Conservation (phyloP, 2,888 invertebrate genomes). For the Diploptera punctata region DNA sequence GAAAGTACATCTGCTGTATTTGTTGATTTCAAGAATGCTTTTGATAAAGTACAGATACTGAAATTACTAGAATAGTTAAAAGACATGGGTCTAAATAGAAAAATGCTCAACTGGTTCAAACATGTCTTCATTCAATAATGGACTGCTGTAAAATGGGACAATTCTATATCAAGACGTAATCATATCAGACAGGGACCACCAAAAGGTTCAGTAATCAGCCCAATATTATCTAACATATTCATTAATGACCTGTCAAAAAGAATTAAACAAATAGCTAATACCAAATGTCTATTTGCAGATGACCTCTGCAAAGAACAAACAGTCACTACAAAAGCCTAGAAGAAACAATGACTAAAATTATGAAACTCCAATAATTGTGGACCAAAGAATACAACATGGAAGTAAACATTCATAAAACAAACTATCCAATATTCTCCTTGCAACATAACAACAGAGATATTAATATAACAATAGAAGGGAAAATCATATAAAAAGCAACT, state of each 20-base stretch:
- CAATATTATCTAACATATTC: background rate
- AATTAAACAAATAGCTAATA: background rate
- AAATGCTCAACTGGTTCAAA: background rate
- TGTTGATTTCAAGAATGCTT: background rate
- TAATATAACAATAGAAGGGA: background rate
- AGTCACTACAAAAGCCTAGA: background rate
- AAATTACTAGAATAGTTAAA: background rate
- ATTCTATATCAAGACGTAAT: background rate
- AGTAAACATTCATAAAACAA: too few species aligned
- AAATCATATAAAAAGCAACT: background rate
- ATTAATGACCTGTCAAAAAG: background rate
- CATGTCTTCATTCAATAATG: background rate
- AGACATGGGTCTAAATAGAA: background rate
- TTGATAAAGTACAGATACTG: background rate
- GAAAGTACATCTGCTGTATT: background rate
- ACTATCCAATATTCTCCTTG: background rate
- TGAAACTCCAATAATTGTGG: background rate
- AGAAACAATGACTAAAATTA: background rate
- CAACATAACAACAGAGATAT: background rate
- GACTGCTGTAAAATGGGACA: background rate
- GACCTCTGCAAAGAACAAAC: background rate
- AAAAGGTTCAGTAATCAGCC: background rate
- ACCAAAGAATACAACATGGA: too few species aligned
- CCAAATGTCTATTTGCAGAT: background rate
- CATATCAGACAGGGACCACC: background rate